Conservation (phyloP, 2,113 vertebrate genomes). For the Polyodon spathula region DNA sequence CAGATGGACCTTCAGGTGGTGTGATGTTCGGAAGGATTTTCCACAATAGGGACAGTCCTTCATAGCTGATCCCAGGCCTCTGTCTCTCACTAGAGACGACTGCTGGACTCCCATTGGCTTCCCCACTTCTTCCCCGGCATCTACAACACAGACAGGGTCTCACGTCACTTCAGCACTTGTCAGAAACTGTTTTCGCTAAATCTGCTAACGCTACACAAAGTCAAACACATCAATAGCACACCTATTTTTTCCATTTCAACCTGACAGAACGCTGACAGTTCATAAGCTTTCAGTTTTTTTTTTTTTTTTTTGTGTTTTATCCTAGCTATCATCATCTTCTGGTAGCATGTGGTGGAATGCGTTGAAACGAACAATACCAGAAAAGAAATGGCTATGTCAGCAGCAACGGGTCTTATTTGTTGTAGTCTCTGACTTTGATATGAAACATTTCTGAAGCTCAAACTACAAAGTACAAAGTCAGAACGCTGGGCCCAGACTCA, state of each 20-base stretch:
- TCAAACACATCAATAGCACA: conserved; percentile 74
- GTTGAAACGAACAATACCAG: conserved; percentile 82
- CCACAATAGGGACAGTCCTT: conserved; percentile 98
- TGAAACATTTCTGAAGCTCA: conserved; percentile 63
- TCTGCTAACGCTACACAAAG: conserved; percentile 80
- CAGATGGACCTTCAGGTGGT: conserved; percentile 97
- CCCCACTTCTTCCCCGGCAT: conserved; percentile 87
- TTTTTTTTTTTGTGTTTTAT: conserved; percentile 75
- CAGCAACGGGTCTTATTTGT: conserved; percentile 71
- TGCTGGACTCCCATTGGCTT: conserved; percentile 74
- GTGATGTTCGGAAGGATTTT: conserved; percentile 95
- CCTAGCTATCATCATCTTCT: conserved; percentile 71
- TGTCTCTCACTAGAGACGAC: conserved; percentile 76
- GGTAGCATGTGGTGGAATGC: conserved; percentile 87
- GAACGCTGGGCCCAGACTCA: conserved; percentile 54
- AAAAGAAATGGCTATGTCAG: conserved; percentile 84
- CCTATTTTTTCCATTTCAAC: conserved; percentile 68
- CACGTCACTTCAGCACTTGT: conserved; percentile 78
- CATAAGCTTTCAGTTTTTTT: conserved; percentile 75
- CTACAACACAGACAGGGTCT: conserved; percentile 76
- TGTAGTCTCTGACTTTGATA: conserved; percentile 76
- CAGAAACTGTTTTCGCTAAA: conserved; percentile 65
- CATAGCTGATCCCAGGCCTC: conserved; percentile 82
- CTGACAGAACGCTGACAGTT: conserved; percentile 97
- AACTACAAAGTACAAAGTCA: conserved; percentile 50